Conservation (phyloP, 2,888 invertebrate genomes). For the Phaedon cochleariae region DNA sequence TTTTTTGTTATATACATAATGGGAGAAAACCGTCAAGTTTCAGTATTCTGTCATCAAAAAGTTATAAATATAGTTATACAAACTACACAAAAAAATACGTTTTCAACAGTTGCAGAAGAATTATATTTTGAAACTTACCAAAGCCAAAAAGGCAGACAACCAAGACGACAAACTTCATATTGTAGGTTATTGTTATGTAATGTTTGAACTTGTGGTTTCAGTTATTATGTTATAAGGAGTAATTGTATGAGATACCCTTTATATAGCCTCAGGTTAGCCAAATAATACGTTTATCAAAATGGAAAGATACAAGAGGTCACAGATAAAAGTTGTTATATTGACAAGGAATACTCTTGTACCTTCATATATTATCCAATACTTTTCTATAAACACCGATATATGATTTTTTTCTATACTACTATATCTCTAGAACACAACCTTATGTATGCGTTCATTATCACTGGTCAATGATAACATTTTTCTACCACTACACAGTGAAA, state of each 20-base stretch:
- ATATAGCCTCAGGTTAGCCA: not conserved
- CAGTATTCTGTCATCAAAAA: too few species aligned
- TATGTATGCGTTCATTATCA: too few species aligned
- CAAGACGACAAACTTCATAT: constrained; percentile 16
- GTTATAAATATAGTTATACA: too few species aligned
- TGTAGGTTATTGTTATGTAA: not conserved
- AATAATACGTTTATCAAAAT: not conserved
- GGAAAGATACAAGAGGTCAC: not conserved
- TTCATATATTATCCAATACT: not conserved
- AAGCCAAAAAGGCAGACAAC: constrained; percentile 11
- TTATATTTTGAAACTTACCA: constrained; percentile 9
- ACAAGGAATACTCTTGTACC: not conserved
- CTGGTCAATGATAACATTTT: too few species aligned
- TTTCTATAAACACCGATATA: too few species aligned
- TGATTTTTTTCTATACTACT: too few species aligned
- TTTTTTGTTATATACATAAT: too few species aligned
- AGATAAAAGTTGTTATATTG: not conserved
- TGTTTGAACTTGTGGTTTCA: not conserved
- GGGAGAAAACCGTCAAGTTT: too few species aligned
- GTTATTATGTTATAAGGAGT: not conserved
- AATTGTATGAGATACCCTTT: too few species aligned
- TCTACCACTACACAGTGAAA: too few species aligned
- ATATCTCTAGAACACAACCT: too few species aligned
- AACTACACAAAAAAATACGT: too few species aligned
- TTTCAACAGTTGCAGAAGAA: not conserved